phyloP scores from a whole-genome alignment of 1,140 invertebrate species.

The Leptinotarsa defecta region DNA sequence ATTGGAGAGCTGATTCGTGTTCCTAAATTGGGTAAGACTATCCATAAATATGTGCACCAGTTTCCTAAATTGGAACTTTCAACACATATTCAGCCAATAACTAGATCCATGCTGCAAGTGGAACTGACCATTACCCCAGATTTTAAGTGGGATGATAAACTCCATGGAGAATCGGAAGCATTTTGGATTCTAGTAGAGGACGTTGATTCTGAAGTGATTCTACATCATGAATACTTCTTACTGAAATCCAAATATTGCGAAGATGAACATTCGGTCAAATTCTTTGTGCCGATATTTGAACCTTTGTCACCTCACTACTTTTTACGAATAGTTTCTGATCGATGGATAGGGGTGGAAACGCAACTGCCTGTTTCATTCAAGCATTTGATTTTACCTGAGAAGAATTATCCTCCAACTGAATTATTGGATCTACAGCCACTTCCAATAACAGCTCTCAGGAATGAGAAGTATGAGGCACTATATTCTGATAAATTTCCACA shows the following conservation, averaged over 20 bases:
- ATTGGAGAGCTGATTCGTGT: conserved; percentile 95
- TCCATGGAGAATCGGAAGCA: conserved; percentile 93
- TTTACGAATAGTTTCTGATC: conserved; percentile 77
- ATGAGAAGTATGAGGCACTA: conserved; percentile 82
- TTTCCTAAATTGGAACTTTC: conserved; percentile 94
- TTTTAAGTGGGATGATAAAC: conserved; percentile 98
- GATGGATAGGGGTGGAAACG: conserved; percentile 93
- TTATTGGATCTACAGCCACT: conserved; percentile 96
- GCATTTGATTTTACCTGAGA: conserved; percentile 96
- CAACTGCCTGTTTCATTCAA: conserved; percentile 96
- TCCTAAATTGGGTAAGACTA: conserved; percentile 95
- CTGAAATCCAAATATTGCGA: conserved; percentile 92
- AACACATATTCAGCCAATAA: conserved; percentile 97
- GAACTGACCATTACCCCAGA: conserved; percentile 98
- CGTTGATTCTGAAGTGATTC: conserved; percentile 92
- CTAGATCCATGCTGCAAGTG: conserved; percentile 89
- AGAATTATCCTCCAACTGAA: conserved; percentile 97
- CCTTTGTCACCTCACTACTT: conserved; percentile 98
- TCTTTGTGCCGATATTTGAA: conserved; percentile 98
- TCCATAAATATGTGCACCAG: conserved; percentile 97
- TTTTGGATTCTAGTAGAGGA: conserved; percentile 99
- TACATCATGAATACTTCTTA: conserved; percentile 98
- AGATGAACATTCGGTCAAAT: conserved; percentile 96
- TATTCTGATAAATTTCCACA: conserved; percentile 88
- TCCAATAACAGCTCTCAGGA: conserved; percentile 83